These are phyloP conservation scores for Vulpes lagopus DNA, from an alignment of 2,113 vertebrate genomes.

Conservation along the genomic window DNA sequence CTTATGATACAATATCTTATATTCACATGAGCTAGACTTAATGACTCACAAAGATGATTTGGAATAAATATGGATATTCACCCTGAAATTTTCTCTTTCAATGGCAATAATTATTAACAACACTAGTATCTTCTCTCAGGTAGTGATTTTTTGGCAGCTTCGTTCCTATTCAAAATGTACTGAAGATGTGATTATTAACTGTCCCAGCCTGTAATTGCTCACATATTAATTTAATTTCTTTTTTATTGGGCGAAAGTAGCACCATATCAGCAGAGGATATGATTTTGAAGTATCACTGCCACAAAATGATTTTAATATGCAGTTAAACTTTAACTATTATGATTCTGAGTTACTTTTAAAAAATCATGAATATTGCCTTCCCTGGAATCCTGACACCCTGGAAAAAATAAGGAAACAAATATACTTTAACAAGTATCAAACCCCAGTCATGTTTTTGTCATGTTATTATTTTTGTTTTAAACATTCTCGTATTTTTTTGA, in stretches of 20 bases:
- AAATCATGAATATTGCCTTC: background rate
- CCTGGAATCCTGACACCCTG: background rate
- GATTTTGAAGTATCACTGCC: background rate
- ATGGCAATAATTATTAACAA: conserved; percentile 63
- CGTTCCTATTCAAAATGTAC: conserved; percentile 51
- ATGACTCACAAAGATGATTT: conserved; percentile 69
- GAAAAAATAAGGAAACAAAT: background rate
- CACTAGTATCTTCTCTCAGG: conserved; percentile 16
- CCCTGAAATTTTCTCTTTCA: conserved; percentile 74
- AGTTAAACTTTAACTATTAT: background rate
- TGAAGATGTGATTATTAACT: conserved; percentile 6
- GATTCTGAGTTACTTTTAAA: background rate
- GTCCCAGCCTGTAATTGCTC: conserved; percentile 12
- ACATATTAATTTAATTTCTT: conserved; percentile 47
- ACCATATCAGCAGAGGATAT: background rate
- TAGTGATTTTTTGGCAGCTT: conserved; percentile 72
- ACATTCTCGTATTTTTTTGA: background rate
- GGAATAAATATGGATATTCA: conserved; percentile 71
- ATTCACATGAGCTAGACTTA: conserved; percentile 33
- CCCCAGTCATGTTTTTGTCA: background rate
- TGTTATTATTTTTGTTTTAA: background rate
- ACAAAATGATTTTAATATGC: background rate
- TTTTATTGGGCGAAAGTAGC: background rate
- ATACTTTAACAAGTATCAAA: background rate
- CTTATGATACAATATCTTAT: background rate